Conservation (phyloP, 2,888 invertebrate species). For the Harpalus rubripes region DNA sequence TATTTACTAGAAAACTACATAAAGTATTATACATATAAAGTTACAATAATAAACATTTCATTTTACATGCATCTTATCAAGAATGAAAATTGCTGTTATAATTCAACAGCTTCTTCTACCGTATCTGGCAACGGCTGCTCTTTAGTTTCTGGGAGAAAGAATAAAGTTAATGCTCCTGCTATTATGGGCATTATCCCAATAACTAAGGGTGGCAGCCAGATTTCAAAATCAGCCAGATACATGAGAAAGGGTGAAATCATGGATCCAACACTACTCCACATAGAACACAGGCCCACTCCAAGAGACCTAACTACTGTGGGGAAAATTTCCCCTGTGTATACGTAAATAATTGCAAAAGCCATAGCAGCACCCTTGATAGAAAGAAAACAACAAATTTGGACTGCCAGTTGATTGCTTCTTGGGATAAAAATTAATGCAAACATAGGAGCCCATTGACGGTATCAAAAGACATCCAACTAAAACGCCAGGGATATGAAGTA, state of each 20-base stretch:
- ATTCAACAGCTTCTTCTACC: slow-evolving; percentile 76
- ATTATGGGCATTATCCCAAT: slow-evolving; percentile 83
- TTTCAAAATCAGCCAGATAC: slow-evolving; percentile 78
- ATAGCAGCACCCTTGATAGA: slow-evolving; percentile 10
- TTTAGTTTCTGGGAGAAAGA: slow-evolving; percentile 86
- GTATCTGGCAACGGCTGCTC: slow-evolving; percentile 85
- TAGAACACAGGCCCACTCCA: slow-evolving; percentile 88
- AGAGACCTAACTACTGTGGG: slow-evolving; percentile 91
- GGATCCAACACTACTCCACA: slow-evolving; percentile 88
- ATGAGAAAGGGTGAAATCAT: slow-evolving; percentile 88
- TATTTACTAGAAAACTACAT: too few species aligned
- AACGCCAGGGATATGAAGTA: slow-evolving; percentile 82
- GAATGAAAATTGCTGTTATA: background rate
- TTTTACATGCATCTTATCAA: background rate
- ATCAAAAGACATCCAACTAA: slow-evolving; percentile 80
- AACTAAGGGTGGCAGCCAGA: slow-evolving; percentile 82
- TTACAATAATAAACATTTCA: too few species aligned
- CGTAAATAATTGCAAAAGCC: slow-evolving; percentile 4
- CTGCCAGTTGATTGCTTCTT: background rate
- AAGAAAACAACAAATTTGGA: background rate
- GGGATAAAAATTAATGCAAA: background rate
- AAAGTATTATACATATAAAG: too few species aligned
- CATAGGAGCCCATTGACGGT: slow-evolving; percentile 79
- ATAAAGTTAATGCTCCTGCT: slow-evolving; percentile 80
- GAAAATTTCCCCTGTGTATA: slow-evolving; percentile 81